phyloP scores from a whole-genome alignment of 2,888 invertebrate species.

The Tholera decimalis region DNA sequence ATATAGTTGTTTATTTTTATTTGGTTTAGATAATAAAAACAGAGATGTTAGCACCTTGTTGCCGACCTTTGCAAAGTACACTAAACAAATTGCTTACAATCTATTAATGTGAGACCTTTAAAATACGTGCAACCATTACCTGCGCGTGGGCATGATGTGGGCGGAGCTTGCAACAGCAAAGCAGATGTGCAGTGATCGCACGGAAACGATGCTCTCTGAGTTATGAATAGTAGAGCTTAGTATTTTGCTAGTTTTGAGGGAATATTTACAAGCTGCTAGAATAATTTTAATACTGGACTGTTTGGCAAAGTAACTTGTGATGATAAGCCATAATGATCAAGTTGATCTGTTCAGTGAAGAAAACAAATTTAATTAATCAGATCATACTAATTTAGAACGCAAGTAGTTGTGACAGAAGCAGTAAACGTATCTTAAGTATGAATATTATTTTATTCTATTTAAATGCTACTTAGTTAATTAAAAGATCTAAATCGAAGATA shows the following conservation, averaged over 20 bases:
- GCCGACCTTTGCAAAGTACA: constrained; percentile 12
- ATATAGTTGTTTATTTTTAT: too few species aligned
- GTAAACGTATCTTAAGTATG: neutral
- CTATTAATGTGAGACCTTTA: constrained; percentile 56
- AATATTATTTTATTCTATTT: neutral
- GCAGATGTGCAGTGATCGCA: constrained; percentile 67
- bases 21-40: neutral
- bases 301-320: neutral
- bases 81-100: constrained; percentile 36
- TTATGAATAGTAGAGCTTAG: constrained; percentile 33
- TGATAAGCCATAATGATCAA: neutral
- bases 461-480: constrained; percentile 5
- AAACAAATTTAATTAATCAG: neutral
- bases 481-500: constrained; percentile 34
- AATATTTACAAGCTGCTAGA: neutral
- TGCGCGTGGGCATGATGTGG: constrained; percentile 73
- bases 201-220: constrained; percentile 61
- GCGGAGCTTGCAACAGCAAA: constrained; percentile 67
- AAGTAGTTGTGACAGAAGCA: neutral
- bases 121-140: constrained; percentile 68
- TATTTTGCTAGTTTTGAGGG: constrained; percentile 19
- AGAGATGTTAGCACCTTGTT: constrained; percentile 2
- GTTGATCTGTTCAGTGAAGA: neutral
- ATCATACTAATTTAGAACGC: neutral
- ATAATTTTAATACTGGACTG: constrained; percentile 9